A percentile compares a stretch with the other conserved stretches of the same genome.
These are phyloP conservation scores for Pollenia angustigena DNA, from an alignment of 2,888 invertebrate genomes.

Conservation along the genomic window DNA sequence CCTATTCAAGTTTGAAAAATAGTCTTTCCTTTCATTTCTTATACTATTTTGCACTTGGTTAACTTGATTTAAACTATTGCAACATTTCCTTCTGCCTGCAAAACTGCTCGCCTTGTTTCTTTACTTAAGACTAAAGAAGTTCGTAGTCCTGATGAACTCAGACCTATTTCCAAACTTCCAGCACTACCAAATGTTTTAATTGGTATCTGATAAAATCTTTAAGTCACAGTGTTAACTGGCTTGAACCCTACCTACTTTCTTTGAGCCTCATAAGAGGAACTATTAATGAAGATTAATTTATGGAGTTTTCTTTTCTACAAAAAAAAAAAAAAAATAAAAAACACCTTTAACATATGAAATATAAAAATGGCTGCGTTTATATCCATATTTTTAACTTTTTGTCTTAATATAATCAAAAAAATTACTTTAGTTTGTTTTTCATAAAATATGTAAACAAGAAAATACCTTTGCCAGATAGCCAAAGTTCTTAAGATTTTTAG, in stretches of 20 bases:
- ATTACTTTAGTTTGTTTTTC: too few relatives aligned
- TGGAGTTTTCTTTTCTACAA: not conserved
- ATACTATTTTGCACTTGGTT: not conserved
- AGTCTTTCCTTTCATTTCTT: not conserved
- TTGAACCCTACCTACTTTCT: slow-evolving; percentile 1
- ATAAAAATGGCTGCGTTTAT: too few relatives aligned
- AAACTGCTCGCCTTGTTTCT: slow-evolving; percentile 6
- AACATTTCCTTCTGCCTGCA: not conserved
- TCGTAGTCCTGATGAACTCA: slow-evolving; percentile 2
- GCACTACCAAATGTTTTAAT: slow-evolving; percentile 19
- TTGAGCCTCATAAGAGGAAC: not conserved
- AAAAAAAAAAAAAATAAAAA: too few relatives aligned
- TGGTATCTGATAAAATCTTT: too few relatives aligned
- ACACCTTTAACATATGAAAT: too few relatives aligned
- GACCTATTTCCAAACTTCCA: slow-evolving; percentile 17
- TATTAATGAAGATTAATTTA: not conserved
- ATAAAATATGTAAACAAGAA: too few relatives aligned
- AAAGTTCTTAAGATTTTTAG: too few relatives aligned
- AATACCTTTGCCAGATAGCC: too few relatives aligned
- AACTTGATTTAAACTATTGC: not conserved
- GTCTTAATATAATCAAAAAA: too few relatives aligned
- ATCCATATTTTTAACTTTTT: too few relatives aligned
- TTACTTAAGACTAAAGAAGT: not conserved
- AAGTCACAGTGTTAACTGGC: not conserved
- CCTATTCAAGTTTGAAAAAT: too few relatives aligned